Conservation (phyloP, 2,113 vertebrate genomes). For the Panthera tigris region DNA sequence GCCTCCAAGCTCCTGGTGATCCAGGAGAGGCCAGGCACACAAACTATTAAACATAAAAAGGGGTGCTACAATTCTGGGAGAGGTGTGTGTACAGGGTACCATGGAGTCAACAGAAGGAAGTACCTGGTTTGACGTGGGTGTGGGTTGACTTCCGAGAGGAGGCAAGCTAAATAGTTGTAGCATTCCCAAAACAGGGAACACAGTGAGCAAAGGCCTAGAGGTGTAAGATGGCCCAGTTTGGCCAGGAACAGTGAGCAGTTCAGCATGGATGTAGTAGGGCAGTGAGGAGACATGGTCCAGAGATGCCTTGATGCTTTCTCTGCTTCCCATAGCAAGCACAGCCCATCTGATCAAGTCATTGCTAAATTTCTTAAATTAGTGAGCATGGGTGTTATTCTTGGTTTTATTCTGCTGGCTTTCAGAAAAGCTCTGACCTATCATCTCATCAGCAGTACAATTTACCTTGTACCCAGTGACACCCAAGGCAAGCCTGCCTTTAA, state of each 20-base stretch:
- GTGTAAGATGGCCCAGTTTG: not conserved
- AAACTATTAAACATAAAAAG: not conserved
- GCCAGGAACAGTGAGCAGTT: not conserved
- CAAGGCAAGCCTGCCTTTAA: not conserved
- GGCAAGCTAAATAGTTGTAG: not conserved
- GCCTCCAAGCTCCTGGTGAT: not conserved
- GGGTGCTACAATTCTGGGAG: not conserved
- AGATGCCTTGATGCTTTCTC: not conserved
- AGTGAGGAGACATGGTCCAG: not conserved
- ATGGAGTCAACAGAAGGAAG: not conserved
- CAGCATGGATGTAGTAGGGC: not conserved
- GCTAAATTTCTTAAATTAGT: not conserved
- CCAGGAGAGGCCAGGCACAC: not conserved
- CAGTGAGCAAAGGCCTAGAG: not conserved
- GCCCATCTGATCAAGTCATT: not conserved
- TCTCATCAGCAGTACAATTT: not conserved
- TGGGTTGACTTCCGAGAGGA: not conserved
- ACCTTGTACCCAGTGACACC: not conserved
- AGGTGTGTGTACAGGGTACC: not conserved
- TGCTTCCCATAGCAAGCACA: not conserved
- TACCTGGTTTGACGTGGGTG: rapidly evolving
- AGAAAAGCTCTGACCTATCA: not conserved
- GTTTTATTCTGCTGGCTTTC: not conserved
- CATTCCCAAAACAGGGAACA: not conserved
- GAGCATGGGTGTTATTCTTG: not conserved